Evolutionary conservation across 2,113 vertebrate genomes (phyloP), one percentile per base, ranked within the genome.

Genomic region (Zosterops pallidus): DNA sequence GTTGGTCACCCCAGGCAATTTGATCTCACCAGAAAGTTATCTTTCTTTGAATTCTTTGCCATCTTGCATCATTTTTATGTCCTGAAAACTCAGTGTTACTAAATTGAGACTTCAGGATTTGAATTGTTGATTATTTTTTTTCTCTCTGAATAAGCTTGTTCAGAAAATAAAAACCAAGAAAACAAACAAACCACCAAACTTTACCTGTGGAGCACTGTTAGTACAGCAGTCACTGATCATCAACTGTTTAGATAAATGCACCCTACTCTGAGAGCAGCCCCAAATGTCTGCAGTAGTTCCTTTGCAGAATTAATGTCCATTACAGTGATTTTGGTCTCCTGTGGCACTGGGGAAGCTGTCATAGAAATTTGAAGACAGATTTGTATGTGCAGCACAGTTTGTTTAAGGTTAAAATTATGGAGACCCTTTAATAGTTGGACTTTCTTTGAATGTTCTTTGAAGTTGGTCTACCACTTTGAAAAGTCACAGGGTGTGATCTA

Each of bases 1-100:
- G 17, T 94, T 96, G 84, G 72, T 95, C 62, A 91, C 91, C 76
- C 41, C 80, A 75, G 95, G 78, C 92, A 89, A 64, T 71, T 86
- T 90, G 89, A 81, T 79, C 69, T 93, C 84, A 47, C 49, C 63
- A 60, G 56, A 84, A 94, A 55, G 12, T 79, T 70, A 41, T 15
- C 41, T 85, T 72, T 78, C 70, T 87, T 42, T 42, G 74, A 72
- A n/a, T 76, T 90, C 28, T 68, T 86, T 93, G 79, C 22, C 24
- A 72, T 91, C 62, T 85, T 81, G 50, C 41, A 60, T 96, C 46
- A 65, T 94, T 86, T 94, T 80, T 78, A 65, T 95, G 84, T 50
- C 79, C 41, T 82, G 70, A 77, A 83, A 90, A 95, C 26, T 60
- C 39, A 81, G 52, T 81, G 46, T n/a, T 53, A 44, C 50, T 92